Conservation (phyloP, 2,888 invertebrate species). For the Campaea margaritaria region DNA sequence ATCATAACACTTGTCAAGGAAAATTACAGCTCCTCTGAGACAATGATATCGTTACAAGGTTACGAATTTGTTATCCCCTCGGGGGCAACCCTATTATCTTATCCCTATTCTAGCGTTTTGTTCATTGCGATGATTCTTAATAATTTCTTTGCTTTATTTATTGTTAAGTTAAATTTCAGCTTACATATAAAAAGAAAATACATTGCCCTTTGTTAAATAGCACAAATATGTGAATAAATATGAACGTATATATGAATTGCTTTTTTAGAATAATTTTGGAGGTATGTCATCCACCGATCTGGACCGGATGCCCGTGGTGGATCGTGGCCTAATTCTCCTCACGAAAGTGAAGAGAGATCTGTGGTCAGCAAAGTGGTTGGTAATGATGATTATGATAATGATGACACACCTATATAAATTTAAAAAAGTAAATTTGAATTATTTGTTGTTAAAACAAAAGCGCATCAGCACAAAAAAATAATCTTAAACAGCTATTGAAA, state of each 20-base stretch:
- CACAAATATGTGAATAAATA: too few relatives aligned
- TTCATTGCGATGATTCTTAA: constrained; percentile 51
- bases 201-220: too few relatives aligned
- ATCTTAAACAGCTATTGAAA: constrained; percentile 12
- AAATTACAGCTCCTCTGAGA: constrained; percentile 52
- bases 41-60: constrained; percentile 52
- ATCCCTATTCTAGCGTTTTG: constrained; percentile 49
- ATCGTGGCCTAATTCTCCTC: too few relatives aligned
- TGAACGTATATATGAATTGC: too few relatives aligned
- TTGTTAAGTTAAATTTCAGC: background rate
- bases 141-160: constrained; percentile 54
- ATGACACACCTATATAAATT: background rate
- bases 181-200: too few relatives aligned
- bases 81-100: constrained; percentile 52
- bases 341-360: too few relatives aligned
- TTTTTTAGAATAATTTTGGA: too few relatives aligned
- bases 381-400: too few relatives aligned
- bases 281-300: too few relatives aligned
- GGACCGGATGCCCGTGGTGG: too few relatives aligned
- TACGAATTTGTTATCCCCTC: constrained; percentile 58
- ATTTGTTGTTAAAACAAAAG: background rate
- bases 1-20: constrained; percentile 56
- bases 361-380: too few relatives aligned
- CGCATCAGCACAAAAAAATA: background rate
- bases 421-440: background rate